Conservation (phyloP, 1,140 invertebrate genomes). For the Trialeurodes vaporariorum region DNA sequence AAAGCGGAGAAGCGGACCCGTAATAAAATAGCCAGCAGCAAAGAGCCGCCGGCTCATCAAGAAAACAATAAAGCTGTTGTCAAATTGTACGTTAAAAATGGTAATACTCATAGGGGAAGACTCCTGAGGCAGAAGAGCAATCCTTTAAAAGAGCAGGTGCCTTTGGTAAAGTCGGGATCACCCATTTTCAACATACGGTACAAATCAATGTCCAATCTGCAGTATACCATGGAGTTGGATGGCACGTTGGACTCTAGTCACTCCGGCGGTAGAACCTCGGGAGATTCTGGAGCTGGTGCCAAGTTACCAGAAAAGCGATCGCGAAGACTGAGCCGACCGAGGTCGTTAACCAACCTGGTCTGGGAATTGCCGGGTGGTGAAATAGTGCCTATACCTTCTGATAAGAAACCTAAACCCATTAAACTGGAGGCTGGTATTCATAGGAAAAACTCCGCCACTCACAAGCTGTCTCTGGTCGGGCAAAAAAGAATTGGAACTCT, state of each 20-base stretch:
- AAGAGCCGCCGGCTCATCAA: conserved; percentile 25
- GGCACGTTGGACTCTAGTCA: conserved; percentile 79
- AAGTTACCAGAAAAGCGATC: conserved; percentile 68
- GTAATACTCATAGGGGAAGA: conserved; percentile 48
- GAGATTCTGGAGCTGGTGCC: conserved; percentile 62
- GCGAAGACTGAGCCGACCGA: conserved; percentile 30
- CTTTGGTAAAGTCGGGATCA: conserved; percentile 52
- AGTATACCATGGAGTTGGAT: conserved; percentile 59
- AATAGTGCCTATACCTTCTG: conserved; percentile 27
- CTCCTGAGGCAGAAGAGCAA: conserved; percentile 57
- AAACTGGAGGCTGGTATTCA: conserved; percentile 18
- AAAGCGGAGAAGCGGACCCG: conserved; percentile 55
- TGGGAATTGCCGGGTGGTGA: conserved; percentile 55
- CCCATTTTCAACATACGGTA: conserved; percentile 71
- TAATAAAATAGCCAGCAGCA: conserved; percentile 38
- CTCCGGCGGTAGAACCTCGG: conserved; percentile 70
- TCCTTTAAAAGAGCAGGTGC: conserved; percentile 53
- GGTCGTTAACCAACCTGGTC: conserved; percentile 70
- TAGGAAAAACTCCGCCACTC: conserved; percentile 18
- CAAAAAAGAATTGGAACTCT: conserved; percentile 20
- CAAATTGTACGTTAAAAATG: conserved; percentile 67
- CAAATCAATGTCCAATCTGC: conserved; percentile 66
- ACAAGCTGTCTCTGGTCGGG: conserved; percentile 15
- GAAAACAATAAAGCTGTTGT: conserved; percentile 40
- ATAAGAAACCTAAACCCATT: conserved; percentile 14